Evolutionary conservation across 2,113 vertebrate species (phyloP).

Genomic region (Hippocampus comes): DNA sequence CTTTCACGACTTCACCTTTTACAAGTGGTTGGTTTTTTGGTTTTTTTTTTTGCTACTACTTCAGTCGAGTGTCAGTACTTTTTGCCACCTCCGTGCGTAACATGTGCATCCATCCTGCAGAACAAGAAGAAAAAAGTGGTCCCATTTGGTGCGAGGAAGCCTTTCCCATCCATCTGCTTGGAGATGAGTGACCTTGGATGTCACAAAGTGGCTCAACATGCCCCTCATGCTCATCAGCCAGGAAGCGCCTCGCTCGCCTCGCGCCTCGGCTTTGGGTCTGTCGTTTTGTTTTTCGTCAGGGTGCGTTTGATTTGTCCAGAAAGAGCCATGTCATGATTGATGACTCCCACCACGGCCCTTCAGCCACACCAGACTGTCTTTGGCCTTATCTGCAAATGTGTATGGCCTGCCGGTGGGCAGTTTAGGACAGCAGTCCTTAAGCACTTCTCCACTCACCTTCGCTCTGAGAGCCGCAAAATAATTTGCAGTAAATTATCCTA

Average conservation of each 20-base stretch:
- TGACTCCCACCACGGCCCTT: conserved; percentile 59
- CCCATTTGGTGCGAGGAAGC: conserved; percentile 36
- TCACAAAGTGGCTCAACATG: conserved; percentile 29
- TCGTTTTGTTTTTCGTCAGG: conserved; percentile 47
- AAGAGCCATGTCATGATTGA: conserved; percentile 68
- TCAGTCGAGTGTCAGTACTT: neutral
- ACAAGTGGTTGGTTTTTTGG: too few species aligned
- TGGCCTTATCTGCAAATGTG: neutral
- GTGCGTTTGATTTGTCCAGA: conserved; percentile 71
- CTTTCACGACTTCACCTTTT: too few species aligned
- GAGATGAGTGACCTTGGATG: conserved; percentile 40
- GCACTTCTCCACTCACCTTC: neutral
- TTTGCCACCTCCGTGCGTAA: neutral
- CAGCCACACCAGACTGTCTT: conserved; percentile 53
- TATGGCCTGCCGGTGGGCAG: neutral
- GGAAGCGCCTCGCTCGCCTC: neutral
- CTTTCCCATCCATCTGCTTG: conserved; percentile 44
- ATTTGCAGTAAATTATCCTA: neutral
- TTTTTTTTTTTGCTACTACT: too few species aligned
- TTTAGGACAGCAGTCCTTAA: neutral
- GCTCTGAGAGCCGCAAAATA: neutral
- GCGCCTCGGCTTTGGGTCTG: conserved; percentile 29
- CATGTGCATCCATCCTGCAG: conserved; percentile 1
- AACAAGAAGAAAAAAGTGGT: conserved; percentile 15
- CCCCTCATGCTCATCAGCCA: conserved; percentile 28